A percentile compares a stretch with the other conserved stretches of the same genome.
phyloP scores from a whole-genome alignment of 2,797 vertebrate genomes.

The Choloepus didactylus region DNA sequence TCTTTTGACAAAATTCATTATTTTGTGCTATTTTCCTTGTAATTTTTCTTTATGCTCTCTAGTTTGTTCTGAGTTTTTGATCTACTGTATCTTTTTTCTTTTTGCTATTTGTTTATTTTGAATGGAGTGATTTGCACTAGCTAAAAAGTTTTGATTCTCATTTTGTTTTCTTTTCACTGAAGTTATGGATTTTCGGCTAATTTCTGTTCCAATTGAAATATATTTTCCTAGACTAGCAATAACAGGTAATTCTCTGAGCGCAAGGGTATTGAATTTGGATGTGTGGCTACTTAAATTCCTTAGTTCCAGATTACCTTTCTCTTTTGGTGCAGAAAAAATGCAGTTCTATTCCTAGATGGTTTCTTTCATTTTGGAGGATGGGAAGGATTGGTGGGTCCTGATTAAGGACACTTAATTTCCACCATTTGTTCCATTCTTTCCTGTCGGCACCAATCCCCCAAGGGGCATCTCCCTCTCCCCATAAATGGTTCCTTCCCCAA shows the following conservation, averaged over 20 bases:
- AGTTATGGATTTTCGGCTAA: neutral
- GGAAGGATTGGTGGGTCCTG: neutral
- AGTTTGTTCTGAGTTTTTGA: neutral
- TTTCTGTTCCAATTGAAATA: neutral
- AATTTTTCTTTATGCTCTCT: neutral
- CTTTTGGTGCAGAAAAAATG: neutral
- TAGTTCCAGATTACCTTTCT: neutral
- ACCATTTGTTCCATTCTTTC: neutral
- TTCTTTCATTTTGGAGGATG: neutral
- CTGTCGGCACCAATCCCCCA: too few species aligned
- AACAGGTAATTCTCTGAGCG: neutral
- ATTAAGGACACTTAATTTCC: neutral
- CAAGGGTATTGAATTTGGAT: neutral
- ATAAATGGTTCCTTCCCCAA: slow-evolving; percentile 9
- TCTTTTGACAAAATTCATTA: neutral
- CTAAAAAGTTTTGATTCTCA: slow-evolving; percentile 14
- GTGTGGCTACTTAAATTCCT: neutral
- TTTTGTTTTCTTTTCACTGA: neutral
- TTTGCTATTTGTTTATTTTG: neutral
- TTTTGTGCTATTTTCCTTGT: neutral
- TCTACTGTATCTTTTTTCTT: neutral
- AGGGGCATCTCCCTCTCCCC: neutral
- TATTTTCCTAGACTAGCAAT: neutral
- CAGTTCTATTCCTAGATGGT: neutral
- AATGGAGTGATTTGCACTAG: neutral